Percentiles rank a stretch among this genome's conserved stretches.
Evolutionary conservation across 1,140 invertebrate genomes (phyloP).

Genomic region (Theocolax elegans): DNA sequence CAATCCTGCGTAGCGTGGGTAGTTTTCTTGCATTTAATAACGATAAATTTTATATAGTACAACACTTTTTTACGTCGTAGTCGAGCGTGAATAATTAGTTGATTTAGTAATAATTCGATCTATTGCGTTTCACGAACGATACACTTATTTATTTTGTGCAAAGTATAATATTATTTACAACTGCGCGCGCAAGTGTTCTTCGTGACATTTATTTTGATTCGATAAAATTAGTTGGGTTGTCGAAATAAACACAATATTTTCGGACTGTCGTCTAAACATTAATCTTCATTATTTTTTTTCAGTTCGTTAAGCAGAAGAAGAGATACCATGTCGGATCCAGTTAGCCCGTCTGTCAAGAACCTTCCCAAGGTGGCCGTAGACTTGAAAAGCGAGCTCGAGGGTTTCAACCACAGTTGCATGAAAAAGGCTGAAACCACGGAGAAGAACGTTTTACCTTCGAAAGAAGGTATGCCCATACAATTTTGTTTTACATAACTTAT

Average conservation of each 20-base stretch:
- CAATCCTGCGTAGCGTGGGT: too few species aligned
- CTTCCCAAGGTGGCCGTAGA: slow-evolving; percentile 88
- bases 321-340: slow-evolving; percentile 71
- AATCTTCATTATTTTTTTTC: slow-evolving; percentile 34
- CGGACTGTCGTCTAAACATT: too few species aligned
- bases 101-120: neutral
- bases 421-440: slow-evolving; percentile 87
- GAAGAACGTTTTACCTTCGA: slow-evolving; percentile 87
- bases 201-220: too few species aligned
- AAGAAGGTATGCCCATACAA: slow-evolving; percentile 75
- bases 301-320: slow-evolving; percentile 27
- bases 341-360: slow-evolving; percentile 84
- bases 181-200: too few species aligned
- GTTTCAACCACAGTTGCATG: slow-evolving; percentile 84
- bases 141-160: neutral
- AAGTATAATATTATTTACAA: too few species aligned
- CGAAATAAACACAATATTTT: too few species aligned
- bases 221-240: too few species aligned
- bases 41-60: too few species aligned
- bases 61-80: too few species aligned
- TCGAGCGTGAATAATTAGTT: neutral
- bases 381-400: slow-evolving; percentile 88
- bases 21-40: too few species aligned
- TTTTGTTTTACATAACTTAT: too few species aligned
- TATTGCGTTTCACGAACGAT: too few species aligned